Percentiles rank a stretch among this genome's conserved stretches.
phyloP scores from a whole-genome alignment of 2,797 vertebrate genomes.

The Danio choprae region DNA sequence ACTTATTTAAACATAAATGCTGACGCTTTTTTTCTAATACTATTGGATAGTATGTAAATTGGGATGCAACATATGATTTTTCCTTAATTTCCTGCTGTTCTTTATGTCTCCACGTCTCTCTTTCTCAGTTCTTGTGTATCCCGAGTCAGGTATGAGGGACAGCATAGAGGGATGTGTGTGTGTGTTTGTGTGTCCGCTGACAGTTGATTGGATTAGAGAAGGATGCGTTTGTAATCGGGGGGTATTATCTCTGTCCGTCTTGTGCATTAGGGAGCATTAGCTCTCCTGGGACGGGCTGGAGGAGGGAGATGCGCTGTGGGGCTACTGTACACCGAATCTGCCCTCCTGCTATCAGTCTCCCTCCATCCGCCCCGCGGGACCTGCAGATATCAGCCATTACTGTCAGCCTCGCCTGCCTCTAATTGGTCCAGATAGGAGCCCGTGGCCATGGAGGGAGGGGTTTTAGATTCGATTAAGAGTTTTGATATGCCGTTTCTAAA shows the following conservation, averaged over 20 bases:
- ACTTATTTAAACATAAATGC: background rate
- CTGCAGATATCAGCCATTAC: conserved; percentile 79
- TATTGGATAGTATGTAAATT: too few species aligned
- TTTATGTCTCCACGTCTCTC: background rate
- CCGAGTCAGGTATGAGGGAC: conserved; percentile 58
- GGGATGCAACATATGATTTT: too few species aligned
- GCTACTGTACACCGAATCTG: conserved; percentile 54
- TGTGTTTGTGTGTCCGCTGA: conserved; percentile 48
- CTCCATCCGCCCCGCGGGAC: conserved; percentile 61
- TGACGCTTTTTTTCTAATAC: too few species aligned
- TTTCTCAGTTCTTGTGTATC: conserved; percentile 3
- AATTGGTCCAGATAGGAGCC: conserved; percentile 79
- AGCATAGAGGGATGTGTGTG: conserved; percentile 41
- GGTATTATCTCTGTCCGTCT: conserved; percentile 61
- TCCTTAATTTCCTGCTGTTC: background rate
- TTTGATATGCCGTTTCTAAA: conserved; percentile 76
- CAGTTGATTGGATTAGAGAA: conserved; percentile 75
- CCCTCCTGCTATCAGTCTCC: conserved; percentile 53
- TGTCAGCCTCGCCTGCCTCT: conserved; percentile 78
- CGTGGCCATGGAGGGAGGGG: conserved; percentile 69
- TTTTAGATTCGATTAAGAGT: conserved; percentile 76
- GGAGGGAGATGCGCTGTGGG: conserved; percentile 31
- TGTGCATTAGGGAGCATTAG: conserved; percentile 66
- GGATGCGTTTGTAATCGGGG: conserved; percentile 57
- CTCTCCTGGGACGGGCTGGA: conserved; percentile 39